phyloP scores from a whole-genome alignment of 2,113 vertebrate genomes.

The Pseudorhombus dupliciocellatus region DNA sequence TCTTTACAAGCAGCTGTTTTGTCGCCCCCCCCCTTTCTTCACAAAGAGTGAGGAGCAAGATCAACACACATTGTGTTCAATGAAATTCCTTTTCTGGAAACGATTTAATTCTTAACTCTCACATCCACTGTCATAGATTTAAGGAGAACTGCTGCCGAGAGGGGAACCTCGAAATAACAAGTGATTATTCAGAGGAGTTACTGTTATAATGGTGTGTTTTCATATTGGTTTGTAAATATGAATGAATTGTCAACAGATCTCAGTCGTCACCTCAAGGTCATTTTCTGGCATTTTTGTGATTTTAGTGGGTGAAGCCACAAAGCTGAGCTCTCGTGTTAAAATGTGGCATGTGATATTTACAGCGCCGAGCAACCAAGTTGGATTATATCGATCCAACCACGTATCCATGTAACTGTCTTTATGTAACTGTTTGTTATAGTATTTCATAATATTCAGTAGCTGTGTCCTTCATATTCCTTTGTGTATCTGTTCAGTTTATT shows the following conservation, averaged over 20 bases:
- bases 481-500: slow-evolving; percentile 24
- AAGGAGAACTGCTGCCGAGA: slow-evolving; percentile 24
- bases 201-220: slow-evolving; percentile 39
- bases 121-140: slow-evolving; percentile 8
- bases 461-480: slow-evolving; percentile 41
- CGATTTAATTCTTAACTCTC: slow-evolving; percentile 40
- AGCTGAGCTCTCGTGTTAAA: slow-evolving; percentile 18
- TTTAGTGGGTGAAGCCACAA: background rate
- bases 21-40: slow-evolving; percentile 27
- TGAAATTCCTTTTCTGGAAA: slow-evolving; percentile 54
- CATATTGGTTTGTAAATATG: slow-evolving; percentile 44
- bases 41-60: slow-evolving; percentile 49
- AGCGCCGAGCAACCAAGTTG: slow-evolving; percentile 13
- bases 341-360: slow-evolving; percentile 56
- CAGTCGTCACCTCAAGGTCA: background rate
- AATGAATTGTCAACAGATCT: background rate
- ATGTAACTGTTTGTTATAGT: slow-evolving; percentile 23
- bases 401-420: slow-evolving; percentile 27
- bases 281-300: slow-evolving; percentile 17
- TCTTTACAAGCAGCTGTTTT: slow-evolving; percentile 71
- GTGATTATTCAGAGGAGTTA: slow-evolving; percentile 23
- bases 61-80: slow-evolving; percentile 60
- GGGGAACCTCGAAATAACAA: slow-evolving; percentile 46
- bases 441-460: slow-evolving; percentile 50
- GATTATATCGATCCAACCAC: slow-evolving; percentile 18